A percentile compares a stretch with the other conserved stretches of the same genome.
phyloP scores from a whole-genome alignment of 2,888 invertebrate species.

The Hylaea fasciaria region DNA sequence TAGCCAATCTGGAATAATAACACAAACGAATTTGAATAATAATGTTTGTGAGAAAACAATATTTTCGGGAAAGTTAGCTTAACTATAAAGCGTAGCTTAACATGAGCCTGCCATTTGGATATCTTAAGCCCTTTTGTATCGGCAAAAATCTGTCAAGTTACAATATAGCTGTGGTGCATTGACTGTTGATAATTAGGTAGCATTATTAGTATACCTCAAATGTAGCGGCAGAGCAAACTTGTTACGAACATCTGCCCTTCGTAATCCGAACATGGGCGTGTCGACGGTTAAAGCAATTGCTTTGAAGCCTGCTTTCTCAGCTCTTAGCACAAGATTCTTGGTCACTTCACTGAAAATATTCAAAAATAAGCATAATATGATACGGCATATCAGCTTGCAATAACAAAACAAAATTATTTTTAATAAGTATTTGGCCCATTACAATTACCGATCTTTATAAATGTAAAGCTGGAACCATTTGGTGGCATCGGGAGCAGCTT shows the following conservation, averaged over 20 bases:
- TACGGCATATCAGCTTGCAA: too few species aligned
- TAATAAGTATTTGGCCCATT: too few species aligned
- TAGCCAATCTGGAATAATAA: constrained; percentile 87
- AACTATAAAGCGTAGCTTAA: too few species aligned
- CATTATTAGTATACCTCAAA: constrained; percentile 83
- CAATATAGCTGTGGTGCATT: too few species aligned
- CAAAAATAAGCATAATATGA: not conserved
- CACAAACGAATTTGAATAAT: not conserved
- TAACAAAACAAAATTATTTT: too few species aligned
- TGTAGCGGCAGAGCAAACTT: constrained; percentile 93
- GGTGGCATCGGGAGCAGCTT: constrained; percentile 88
- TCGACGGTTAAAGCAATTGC: constrained; percentile 95
- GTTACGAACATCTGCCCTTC: constrained; percentile 92
- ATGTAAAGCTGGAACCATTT: constrained; percentile 98
- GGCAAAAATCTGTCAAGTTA: too few species aligned
- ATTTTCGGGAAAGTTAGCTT: too few species aligned
- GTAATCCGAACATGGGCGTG: constrained; percentile 93
- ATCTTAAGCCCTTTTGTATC: too few species aligned
- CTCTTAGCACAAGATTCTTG: constrained; percentile 88
- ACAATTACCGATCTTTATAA: constrained; percentile 92
- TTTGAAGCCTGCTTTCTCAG: constrained; percentile 93
- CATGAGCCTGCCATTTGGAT: too few species aligned
- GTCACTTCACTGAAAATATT: constrained; percentile 85
- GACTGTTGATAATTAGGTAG: too few species aligned
- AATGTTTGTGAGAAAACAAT: too few species aligned